phyloP scores from a whole-genome alignment of 2,888 invertebrate species.

The Cheilosia soror region DNA sequence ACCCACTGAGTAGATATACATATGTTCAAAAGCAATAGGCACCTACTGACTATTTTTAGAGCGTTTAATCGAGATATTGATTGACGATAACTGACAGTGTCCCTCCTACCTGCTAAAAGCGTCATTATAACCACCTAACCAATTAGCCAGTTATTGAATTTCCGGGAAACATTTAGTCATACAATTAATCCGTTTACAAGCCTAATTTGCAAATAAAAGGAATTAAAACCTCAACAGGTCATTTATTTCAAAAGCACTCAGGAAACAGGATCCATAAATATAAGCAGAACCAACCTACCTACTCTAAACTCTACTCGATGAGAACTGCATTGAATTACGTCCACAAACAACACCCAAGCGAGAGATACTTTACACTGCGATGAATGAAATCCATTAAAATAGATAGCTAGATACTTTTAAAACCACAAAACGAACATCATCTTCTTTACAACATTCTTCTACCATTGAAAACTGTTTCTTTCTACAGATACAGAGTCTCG shows the following conservation, averaged over 20 bases:
- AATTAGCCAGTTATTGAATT: background rate
- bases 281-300: background rate
- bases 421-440: conserved; percentile 29
- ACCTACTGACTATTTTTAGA: too few species aligned
- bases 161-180: conserved; percentile 2
- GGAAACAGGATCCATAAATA: conserved; percentile 20
- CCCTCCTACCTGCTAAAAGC: background rate
- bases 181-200: conserved; percentile 10
- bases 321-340: conserved; percentile 28
- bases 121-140: background rate
- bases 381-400: conserved; percentile 67
- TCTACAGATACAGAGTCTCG: background rate
- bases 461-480: conserved; percentile 14
- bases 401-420: conserved; percentile 8
- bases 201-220: conserved; percentile 7
- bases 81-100: too few species aligned
- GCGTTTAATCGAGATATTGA: too few species aligned
- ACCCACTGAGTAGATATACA: too few species aligned
- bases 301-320: background rate
- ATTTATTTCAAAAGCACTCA: background rate
- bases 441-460: conserved; percentile 25
- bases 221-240: conserved; percentile 5
- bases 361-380: conserved; percentile 55
- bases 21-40: too few species aligned
- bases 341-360: conserved; percentile 29